Base-by-base conservation (phyloP, 35 echinoderm and acorn worm species). In the Apostichopus californicus region DNA sequence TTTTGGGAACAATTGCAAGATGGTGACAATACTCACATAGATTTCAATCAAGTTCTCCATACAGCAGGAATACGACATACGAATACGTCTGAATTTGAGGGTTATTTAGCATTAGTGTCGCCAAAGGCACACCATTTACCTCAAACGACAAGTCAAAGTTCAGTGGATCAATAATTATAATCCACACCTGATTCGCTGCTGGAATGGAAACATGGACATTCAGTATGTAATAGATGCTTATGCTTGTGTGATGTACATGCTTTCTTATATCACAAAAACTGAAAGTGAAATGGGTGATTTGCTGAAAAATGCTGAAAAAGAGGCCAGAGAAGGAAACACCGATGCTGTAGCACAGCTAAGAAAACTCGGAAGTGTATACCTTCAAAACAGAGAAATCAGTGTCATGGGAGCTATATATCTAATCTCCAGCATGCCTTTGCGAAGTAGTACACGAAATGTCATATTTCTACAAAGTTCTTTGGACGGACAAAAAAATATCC, bases 191-290 rank as follows among this genome's bases (percentile, higher is more conserved):
- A 10, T 87, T 17, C 46, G 73, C 77, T 46, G 34, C 18, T 96
- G 95, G 94, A 95, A 95, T 92, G 90, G 61, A 28, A 95, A 95
- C 92, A 77, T 95, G 86, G 94, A 95, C 77, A 95, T 89, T 60
- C 94, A 95, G 83, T 95, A 77, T 87, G 82, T 95, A n/a, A 65
- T 79, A 8, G 91, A 95, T 93, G 85, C 85, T 9, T 95, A 95
- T 82, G 63, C 53, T 22, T 95, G 94, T 90, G 28, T 70, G 8
- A 73, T 90, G 66, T 80, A 91, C 59, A 94, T 92, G 20, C 65
- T 93, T 11, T 93, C 92, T 15, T 96, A 96, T 34, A 96, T 96
- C 14, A 78, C 78, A 55, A 96, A 93, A 80, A 54, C 87, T 58
- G 94, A 96, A 82, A 68, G 80, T 78, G 92, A 96, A 91, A 93